Evolutionary conservation across 2,797 vertebrate species (phyloP).

Genomic region (Sylvia borin): DNA sequence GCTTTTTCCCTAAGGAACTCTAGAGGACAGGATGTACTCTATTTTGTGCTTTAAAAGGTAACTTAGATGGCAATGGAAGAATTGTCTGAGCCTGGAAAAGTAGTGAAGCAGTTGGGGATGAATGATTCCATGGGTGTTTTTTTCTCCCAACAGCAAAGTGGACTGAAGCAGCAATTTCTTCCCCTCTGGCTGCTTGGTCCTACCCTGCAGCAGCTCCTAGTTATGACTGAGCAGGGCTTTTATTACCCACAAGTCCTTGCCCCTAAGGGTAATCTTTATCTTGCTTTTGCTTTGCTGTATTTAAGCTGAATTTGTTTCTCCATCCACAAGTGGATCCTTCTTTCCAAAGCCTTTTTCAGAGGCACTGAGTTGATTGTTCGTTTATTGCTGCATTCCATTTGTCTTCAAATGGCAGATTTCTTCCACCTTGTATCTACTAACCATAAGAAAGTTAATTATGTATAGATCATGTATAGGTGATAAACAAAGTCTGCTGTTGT

Average conservation of each 20-base stretch:
- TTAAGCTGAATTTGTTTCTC: not conserved
- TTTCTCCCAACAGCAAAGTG: not conserved
- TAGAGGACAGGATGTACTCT: not conserved
- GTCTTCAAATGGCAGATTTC: conserved; percentile 18
- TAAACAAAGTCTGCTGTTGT: not conserved
- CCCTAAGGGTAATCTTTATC: not conserved
- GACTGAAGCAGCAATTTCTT: not conserved
- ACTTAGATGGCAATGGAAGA: not conserved
- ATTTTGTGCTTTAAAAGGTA: not conserved
- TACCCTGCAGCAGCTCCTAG: not conserved
- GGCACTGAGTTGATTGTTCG: not conserved
- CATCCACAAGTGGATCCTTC: not conserved
- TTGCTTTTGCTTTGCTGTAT: not conserved
- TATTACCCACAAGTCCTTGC: not conserved
- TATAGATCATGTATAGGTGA: not conserved
- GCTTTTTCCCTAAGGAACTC: not conserved
- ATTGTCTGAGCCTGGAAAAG: not conserved
- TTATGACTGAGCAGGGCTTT: not conserved
- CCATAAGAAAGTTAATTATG: not conserved
- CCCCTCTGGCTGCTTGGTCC: not conserved
- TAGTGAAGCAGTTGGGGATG: not conserved
- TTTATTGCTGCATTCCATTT: conserved; percentile 11
- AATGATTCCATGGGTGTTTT: not conserved
- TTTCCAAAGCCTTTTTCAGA: conserved; percentile 27
- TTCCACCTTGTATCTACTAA: conserved; percentile 19